Base-by-base conservation (phyloP, 2,113 vertebrate genomes). In the Saccopteryx leptura region DNA sequence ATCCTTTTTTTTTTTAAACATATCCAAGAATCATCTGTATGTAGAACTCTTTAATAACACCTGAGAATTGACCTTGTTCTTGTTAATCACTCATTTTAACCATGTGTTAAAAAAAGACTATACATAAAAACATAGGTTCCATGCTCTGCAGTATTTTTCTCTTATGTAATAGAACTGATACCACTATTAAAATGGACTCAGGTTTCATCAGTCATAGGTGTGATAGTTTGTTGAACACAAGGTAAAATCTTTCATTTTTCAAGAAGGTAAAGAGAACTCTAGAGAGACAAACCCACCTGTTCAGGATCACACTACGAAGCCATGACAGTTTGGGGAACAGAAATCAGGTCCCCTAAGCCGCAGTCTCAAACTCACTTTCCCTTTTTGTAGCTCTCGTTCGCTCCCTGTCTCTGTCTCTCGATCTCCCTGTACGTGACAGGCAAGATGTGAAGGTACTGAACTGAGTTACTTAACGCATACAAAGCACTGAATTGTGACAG, bases 211-310 rank as follows among this genome's bases (percentile, higher is more conserved):
- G 21, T 19, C 52, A 24, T 4, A 50, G 7, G 3, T 84, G 21
- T 39, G 50, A 23, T 2, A n/a, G 31, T 48, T 71, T 39, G 14
- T 39, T n/a, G 90, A 90, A 69, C 33, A 56, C 21, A 39, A 69
- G 8, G 17, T 15, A 66, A 94, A 88, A 66, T 18, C n/a, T 80
- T 89, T 50, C 61, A 7, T 63, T 92, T 65, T 50, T 88, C 9
- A 84, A 68, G 46, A 19, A 56, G 74, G 15, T 17, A 75, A 84
- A 69, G 56, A 56, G 50, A 95, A 66, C 28, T 48, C 15, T 28
- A 79, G 61, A 76, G 74, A 91, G 8, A 50, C 24, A 39, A 76
- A 68, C 28, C 19, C 23, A 58, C 23, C 65, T 82, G 26, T 68
- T 52, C n/a, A 54, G 26, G 87, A 8, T 48, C 33, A 52, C 24